Evolutionary conservation across 2,113 vertebrate genomes (phyloP), one percentile per base, ranked within the genome.

Genomic region (Ramphastos sulfuratus): DNA sequence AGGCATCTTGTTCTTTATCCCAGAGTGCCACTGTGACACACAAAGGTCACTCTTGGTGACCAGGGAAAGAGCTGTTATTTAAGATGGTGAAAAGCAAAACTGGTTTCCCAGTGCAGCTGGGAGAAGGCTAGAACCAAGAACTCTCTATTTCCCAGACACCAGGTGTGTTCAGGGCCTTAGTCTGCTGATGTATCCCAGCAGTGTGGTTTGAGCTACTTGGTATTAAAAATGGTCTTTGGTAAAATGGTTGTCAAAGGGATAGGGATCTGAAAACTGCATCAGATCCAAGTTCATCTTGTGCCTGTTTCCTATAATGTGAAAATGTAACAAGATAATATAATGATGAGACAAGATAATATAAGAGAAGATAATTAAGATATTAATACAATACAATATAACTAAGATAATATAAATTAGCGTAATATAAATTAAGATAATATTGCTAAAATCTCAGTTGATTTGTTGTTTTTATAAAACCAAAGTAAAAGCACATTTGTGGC

Each of bases 1-100:
- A 87, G 85, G 39, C 79, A 74, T 80, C 87, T 91, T 3, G 0
- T 85, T 85, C 87, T 91, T 95, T 93, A 91, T 83, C 37, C 85
- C 55, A 33, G 89, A 94, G 82, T 91, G 79, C 75, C 87, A 85
- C 52, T 10, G 20, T 96, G 94, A 94, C 89, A 92, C 81, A 35
- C 9, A 85, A 89, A 94, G 87, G 82, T 91, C 91, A 89, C 6
- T 60, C 60, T 85, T 56, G 77, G 82, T 35, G 72, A 92, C 82
- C 76, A 85, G 52, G 85, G 93, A 87, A 92, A 0, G 30, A 87
- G 69, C 60, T 64, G 52, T 89, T 87, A 59, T 87, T 92, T 82
- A 85, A 89, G 75, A 76, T 2, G 2, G 59, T 93, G 75, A 89
- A 94, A 95, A 71, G 67, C 82, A 87, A 89, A 89, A 87, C 71